A percentile compares a stretch with the other conserved stretches of the same genome.
phyloP scores from a whole-genome alignment of 2,888 invertebrate genomes.

The Orthonevra nobilis region DNA sequence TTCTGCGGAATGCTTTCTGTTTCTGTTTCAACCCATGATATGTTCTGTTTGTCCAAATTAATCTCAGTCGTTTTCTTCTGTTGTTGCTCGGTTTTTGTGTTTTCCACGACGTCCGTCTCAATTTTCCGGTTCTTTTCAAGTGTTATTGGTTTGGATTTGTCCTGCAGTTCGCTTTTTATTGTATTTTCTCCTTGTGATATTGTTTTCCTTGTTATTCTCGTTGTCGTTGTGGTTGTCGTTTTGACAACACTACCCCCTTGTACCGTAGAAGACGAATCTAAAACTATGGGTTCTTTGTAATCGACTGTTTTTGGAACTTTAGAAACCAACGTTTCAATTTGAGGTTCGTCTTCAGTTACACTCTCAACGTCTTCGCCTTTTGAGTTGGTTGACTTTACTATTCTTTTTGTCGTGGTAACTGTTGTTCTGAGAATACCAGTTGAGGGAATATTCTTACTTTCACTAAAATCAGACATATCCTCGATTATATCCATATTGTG shows the following conservation, averaged over 20 bases:
- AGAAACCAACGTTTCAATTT: conserved; percentile 41
- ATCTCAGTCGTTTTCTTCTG: no score
- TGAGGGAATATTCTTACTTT: conserved; percentile 21
- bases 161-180: conserved; percentile 51
- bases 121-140: no score
- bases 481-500: no score
- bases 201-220: conserved; percentile 76
- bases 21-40: no score
- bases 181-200: conserved; percentile 74
- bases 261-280: not conserved
- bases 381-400: conserved; percentile 27
- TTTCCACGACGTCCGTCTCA: no score
- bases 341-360: conserved; percentile 63
- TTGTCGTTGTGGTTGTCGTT: conserved; percentile 77
- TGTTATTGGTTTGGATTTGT: no score
- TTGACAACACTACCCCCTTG: conserved; percentile 75
- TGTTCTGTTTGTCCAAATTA: no score
- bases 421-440: conserved; percentile 40
- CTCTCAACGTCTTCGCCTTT: conserved; percentile 74
- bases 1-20: no score
- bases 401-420: conserved; percentile 66
- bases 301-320: not conserved
- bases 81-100: no score
- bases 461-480: no score
- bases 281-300: not conserved